Evolutionary conservation across 2,797 vertebrate genomes (phyloP).

Genomic region (Rallus crepitans): DNA sequence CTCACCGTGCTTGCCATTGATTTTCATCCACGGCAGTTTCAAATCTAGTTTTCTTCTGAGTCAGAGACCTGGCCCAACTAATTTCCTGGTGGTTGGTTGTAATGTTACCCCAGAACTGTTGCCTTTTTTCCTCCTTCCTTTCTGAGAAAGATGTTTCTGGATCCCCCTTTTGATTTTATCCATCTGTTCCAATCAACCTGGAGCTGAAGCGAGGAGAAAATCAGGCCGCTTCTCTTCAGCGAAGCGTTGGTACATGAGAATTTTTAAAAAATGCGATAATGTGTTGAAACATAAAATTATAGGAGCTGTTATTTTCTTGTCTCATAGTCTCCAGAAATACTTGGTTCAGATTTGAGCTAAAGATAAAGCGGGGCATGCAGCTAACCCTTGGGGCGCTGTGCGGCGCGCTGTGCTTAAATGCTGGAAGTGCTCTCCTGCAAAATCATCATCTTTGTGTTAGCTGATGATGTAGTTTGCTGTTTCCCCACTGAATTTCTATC

Average conservation of each 20-base stretch:
- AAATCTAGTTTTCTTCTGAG: neutral
- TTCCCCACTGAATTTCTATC: neutral
- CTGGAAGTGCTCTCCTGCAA: neutral
- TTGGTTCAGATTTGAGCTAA: neutral
- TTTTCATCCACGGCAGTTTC: neutral
- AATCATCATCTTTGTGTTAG: neutral
- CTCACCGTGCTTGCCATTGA: rapidly evolving
- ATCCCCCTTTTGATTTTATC: slow-evolving; percentile 32
- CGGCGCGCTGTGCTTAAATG: neutral
- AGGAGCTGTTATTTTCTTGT: slow-evolving; percentile 28
- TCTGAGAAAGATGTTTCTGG: neutral
- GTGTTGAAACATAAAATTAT: slow-evolving; percentile 25
- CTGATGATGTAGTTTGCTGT: neutral
- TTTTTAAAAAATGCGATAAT: neutral
- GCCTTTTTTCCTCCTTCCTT: neutral
- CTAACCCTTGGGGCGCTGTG: slow-evolving; percentile 16
- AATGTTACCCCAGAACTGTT: neutral
- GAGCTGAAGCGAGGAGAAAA: slow-evolving; percentile 24
- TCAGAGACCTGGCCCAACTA: neutral
- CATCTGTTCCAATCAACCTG: neutral
- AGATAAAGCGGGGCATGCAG: slow-evolving; percentile 6
- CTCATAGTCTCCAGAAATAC: neutral
- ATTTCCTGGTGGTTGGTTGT: neutral
- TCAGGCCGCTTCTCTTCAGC: neutral
- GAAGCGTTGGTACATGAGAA: neutral